A percentile compares a stretch with the other conserved stretches of the same genome.
Evolutionary conservation across 2,797 vertebrate genomes (phyloP).

Genomic region (Galago senegalensis): DNA sequence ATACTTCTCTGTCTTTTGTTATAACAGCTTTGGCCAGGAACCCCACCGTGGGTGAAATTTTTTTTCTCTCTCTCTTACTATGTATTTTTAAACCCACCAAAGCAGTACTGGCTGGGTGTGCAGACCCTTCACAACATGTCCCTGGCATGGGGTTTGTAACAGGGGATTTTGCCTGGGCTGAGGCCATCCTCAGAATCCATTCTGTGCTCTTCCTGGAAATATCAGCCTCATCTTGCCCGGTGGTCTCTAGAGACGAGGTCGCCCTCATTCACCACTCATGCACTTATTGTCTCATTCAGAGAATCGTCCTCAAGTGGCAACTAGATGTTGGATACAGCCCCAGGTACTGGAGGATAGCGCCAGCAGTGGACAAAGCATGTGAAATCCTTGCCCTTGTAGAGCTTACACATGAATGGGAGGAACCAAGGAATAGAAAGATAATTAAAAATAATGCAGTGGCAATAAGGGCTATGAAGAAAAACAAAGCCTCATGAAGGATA

Average conservation of each 20-base stretch:
- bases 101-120: fast-evolving
- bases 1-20: background rate
- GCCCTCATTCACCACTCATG: background rate
- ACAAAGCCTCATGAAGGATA: background rate
- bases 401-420: background rate
- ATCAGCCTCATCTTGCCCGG: background rate
- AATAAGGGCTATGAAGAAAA: background rate
- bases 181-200: background rate
- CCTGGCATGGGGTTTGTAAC: background rate
- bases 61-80: background rate
- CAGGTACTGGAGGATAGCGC: background rate
- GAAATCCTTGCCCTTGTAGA: background rate
- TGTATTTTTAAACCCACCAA: background rate
- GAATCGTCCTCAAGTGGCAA: background rate
- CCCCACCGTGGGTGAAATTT: background rate
- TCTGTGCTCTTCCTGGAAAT: background rate
- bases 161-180: background rate
- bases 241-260: background rate
- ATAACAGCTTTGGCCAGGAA: background rate
- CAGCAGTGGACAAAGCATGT: background rate
- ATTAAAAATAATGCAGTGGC: background rate
- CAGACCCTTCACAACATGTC: background rate
- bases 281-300: background rate
- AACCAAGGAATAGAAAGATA: background rate
- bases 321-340: background rate